phyloP scores from a whole-genome alignment of 2,888 invertebrate genomes.

The Oxytorus armatus region DNA sequence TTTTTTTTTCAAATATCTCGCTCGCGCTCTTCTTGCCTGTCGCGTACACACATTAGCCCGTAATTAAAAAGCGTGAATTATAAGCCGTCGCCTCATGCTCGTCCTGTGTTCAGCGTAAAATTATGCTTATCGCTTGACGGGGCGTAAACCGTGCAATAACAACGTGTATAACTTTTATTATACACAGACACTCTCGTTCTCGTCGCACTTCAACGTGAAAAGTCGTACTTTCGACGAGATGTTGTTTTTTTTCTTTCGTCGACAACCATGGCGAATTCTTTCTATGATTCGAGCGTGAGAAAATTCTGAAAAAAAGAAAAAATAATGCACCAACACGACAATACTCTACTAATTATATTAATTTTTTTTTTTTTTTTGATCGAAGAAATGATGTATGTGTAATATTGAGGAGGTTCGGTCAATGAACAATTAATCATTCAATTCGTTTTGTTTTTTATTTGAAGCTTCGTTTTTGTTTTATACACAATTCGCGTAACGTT shows the following conservation, averaged over 20 bases:
- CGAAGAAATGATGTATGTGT: no score
- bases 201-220: conserved; percentile 38
- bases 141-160: conserved; percentile 61
- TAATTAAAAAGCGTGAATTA: conserved; percentile 60
- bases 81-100: conserved; percentile 40
- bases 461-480: no score
- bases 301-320: conserved; percentile 1
- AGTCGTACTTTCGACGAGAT: conserved; percentile 45
- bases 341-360: conserved; percentile 7
- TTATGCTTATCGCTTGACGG: conserved; percentile 49
- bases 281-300: conserved; percentile 7
- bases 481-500: no score
- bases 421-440: no score
- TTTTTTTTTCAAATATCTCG: conserved; percentile 18
- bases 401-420: no score
- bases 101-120: conserved; percentile 42
- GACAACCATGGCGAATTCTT: conserved; percentile 35
- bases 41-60: conserved; percentile 47
- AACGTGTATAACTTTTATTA: conserved; percentile 18
- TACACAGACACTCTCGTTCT: conserved; percentile 24
- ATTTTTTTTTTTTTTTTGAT: neutral
- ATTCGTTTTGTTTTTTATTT: no score
- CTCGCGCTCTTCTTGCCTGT: conserved; percentile 50
- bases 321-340: neutral
- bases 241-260: conserved; percentile 1